These are phyloP conservation scores for Anas bernieri DNA, from an alignment of 2,797 vertebrate genomes.

Conservation along the genomic window DNA sequence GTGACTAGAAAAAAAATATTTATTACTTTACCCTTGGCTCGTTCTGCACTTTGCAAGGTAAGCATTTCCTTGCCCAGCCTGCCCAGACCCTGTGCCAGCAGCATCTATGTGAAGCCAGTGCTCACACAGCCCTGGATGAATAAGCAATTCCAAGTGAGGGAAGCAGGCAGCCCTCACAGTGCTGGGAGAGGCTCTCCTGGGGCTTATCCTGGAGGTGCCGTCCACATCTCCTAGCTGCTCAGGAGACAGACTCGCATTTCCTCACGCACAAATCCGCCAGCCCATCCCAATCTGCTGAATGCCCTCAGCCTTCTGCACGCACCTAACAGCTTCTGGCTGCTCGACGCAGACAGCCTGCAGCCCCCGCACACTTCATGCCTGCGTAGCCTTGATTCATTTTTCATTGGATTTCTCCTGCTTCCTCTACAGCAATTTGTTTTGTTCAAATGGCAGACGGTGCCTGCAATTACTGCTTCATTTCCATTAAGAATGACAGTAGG, in stretches of 20 bases:
- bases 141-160: neutral
- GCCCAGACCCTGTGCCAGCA: neutral
- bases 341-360: neutral
- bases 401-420: neutral
- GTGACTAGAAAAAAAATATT: neutral
- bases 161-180: accelerated
- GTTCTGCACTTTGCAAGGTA: neutral
- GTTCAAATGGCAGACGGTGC: neutral
- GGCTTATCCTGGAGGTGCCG: neutral
- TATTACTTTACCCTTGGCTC: neutral
- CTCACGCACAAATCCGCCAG: neutral
- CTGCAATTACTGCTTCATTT: neutral
- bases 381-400: neutral
- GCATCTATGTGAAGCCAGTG: neutral
- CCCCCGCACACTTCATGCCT: neutral
- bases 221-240: neutral
- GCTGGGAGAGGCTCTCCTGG: neutral
- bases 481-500: neutral
- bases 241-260: neutral
- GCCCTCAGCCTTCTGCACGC: neutral
- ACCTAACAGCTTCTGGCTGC: conserved; percentile 13
- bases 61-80: neutral
- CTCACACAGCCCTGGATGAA: neutral
- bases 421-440: neutral
- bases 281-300: conserved; percentile 7